Evolutionary conservation across 2,888 invertebrate genomes (phyloP).

Genomic region (Pterostichus niger): DNA sequence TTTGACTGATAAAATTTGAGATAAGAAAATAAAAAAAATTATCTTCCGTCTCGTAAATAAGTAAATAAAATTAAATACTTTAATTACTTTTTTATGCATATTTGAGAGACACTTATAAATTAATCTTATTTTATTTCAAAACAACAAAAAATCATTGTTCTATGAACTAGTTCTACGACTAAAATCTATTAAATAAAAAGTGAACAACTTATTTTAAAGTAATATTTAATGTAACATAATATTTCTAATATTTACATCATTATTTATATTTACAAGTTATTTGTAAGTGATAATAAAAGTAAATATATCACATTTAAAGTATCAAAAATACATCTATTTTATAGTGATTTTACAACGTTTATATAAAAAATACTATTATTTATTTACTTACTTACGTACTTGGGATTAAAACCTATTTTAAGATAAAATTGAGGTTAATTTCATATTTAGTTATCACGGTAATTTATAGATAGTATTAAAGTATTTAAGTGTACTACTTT

Average conservation of each 20-base stretch:
- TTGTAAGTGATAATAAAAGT: constrained; percentile 10
- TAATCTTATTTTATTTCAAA: background rate
- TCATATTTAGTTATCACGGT: background rate
- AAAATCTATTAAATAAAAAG: background rate
- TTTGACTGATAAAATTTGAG: constrained; percentile 15
- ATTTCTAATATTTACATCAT: constrained; percentile 23
- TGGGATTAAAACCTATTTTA: background rate
- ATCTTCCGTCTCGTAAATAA: constrained; percentile 18
- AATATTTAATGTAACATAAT: background rate
- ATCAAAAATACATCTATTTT: constrained; percentile 34
- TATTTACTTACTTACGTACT: constrained; percentile 15
- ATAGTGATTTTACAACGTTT: constrained; percentile 23
- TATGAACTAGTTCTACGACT: background rate
- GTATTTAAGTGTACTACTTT: too few species aligned
- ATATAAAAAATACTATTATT: constrained; percentile 21
- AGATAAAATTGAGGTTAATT: background rate
- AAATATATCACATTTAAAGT: constrained; percentile 38
- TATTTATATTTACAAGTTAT: constrained; percentile 26
- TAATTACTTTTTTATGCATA: constrained; percentile 12
- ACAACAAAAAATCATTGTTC: background rate
- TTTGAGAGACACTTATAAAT: background rate
- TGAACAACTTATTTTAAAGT: background rate
- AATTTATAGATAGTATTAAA: background rate
- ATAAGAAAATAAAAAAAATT: constrained; percentile 35
- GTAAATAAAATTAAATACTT: constrained; percentile 25